Percentiles rank a stretch among this genome's conserved stretches.
Evolutionary conservation across 2,113 vertebrate species (phyloP).

Genomic region (Deroptyus accipitrinus): DNA sequence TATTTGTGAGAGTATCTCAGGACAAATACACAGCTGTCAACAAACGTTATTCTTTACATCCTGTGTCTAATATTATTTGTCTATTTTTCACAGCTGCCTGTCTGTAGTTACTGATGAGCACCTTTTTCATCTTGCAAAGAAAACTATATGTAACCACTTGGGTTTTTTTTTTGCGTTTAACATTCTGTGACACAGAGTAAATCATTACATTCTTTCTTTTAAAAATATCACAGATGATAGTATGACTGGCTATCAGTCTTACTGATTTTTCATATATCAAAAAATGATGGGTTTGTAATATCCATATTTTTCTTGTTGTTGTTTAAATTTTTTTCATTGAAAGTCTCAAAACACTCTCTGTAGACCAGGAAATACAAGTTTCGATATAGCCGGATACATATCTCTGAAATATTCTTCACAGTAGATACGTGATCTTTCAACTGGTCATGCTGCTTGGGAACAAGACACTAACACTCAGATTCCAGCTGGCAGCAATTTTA

Average conservation of each 20-base stretch:
- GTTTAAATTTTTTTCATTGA: neutral
- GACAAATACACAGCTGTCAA: neutral
- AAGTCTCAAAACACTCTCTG: neutral
- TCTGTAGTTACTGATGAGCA: neutral
- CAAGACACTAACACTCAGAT: neutral
- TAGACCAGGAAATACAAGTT: neutral
- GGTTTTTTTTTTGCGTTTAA: neutral
- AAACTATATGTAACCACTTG: neutral
- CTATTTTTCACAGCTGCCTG: neutral
- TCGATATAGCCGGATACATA: neutral
- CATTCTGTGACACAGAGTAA: neutral
- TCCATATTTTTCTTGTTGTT: neutral
- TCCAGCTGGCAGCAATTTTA: neutral
- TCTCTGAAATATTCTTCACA: neutral
- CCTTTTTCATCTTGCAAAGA: neutral
- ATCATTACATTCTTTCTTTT: neutral
- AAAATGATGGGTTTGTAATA: neutral
- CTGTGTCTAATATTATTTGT: neutral
- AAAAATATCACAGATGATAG: neutral
- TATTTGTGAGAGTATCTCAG: neutral
- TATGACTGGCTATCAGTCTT: neutral
- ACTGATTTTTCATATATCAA: neutral
- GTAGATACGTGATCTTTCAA: neutral
- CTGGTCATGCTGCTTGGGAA: neutral
- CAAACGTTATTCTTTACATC: neutral